Evolutionary conservation across 30 jellyfish, hydroid and myxozoan species (phyloP), one percentile per base, ranked within the genome.

Genomic region (Cassiopea andromeda): DNA sequence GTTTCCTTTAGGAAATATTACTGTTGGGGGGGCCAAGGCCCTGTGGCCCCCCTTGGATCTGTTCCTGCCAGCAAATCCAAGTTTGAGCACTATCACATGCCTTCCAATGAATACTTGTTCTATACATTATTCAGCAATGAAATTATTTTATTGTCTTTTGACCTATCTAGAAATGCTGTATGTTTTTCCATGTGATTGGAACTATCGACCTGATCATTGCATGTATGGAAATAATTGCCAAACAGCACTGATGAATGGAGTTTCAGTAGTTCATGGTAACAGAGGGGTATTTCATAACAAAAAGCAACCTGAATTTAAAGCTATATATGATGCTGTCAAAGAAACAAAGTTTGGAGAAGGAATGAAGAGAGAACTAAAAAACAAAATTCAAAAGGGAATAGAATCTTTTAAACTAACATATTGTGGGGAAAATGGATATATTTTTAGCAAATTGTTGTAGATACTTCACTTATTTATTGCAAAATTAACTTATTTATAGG

Each of bases 191-290:
- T 95, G 99, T 68, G 93, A 83, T 2, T 95, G 99, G 99, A 95
- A 95, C 61, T 95, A 91, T 69, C 95, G 99, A 1, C 93, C 99
- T 3, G 97, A 90, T 77, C 98, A 91, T 78, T 95, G 99, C 78
- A 73, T 91, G 90, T 86, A 91, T 73, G 99, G 99, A 17, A 95
- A 84, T 92, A 72, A 76, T 46, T 95, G 99, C 82, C 83, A 58
- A 43, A 61, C 87, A 48, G 98, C 99, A 43, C 48, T 54, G 38
- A 59, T 50, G 18, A 71, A 84, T 27, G 99, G 99, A 19, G 87
- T 91, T 46, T 87, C 97, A 1, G 81, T 91, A 18, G 89, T 95
- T 73, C 99, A 95, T 87, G 99, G 99, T 64, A 91, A 87, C 92
- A 84, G 97, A 48, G 87, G 85, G 59, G 88, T 82, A 17, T 95